A percentile compares a stretch with the other conserved stretches of the same genome.
Conservation (phyloP, 2,113 vertebrate genomes). For the Uropsilus gracilis region DNA sequence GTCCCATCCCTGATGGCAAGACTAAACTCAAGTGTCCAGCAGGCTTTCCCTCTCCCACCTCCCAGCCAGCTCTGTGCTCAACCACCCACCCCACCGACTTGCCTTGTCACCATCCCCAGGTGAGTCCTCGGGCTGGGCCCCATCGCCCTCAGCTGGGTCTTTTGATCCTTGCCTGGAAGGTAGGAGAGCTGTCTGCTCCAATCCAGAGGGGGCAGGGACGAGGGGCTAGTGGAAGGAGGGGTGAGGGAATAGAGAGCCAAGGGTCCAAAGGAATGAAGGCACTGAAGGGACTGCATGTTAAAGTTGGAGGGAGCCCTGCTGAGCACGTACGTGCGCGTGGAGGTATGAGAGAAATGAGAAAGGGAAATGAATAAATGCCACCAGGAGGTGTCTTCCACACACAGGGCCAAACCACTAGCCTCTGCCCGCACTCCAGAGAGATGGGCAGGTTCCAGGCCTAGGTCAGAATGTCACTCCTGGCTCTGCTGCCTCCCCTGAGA, state of each 20-base stretch:
- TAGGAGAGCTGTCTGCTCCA: slow-evolving; percentile 82
- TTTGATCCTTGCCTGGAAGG: slow-evolving; percentile 82
- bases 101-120: slow-evolving; percentile 75
- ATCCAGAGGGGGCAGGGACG: slow-evolving; percentile 77
- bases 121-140: slow-evolving; percentile 60
- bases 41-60: background rate
- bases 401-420: background rate
- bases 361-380: background rate
- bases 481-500: slow-evolving; percentile 1
- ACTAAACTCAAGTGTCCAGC: background rate
- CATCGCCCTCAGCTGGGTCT: slow-evolving; percentile 76
- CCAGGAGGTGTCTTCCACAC: background rate
- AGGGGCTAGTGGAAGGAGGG: slow-evolving; percentile 79
- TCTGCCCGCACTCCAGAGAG: slow-evolving; percentile 14
- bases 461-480: background rate
- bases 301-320: slow-evolving; percentile 20
- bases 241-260: slow-evolving; percentile 74
- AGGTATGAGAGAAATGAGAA: slow-evolving; percentile 1
- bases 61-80: background rate
- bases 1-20: background rate
- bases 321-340: background rate
- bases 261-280: slow-evolving; percentile 77
- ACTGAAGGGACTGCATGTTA: slow-evolving; percentile 28
- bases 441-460: background rate
- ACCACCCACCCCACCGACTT: background rate